phyloP scores from a whole-genome alignment of 2,113 vertebrate species.

The Suncus etruscus region DNA sequence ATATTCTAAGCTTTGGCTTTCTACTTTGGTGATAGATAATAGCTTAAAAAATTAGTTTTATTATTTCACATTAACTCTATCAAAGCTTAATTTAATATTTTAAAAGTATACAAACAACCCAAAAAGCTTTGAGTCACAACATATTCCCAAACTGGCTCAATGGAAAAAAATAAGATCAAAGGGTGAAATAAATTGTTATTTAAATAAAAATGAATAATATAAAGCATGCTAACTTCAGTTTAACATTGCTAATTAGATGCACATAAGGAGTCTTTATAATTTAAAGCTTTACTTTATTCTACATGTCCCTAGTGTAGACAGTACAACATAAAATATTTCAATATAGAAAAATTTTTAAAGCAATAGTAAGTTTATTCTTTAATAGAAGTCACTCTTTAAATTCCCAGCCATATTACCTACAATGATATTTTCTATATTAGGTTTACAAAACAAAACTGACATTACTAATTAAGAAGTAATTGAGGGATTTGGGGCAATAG shows the following conservation, averaged over 20 bases:
- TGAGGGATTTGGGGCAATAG: constrained; percentile 38
- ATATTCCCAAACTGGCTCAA: constrained; percentile 15
- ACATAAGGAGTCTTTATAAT: constrained; percentile 79
- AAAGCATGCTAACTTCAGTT: constrained; percentile 82
- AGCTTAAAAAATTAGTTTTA: constrained; percentile 29
- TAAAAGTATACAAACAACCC: constrained; percentile 66
- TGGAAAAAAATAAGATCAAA: constrained; percentile 60
- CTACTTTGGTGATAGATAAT: background rate
- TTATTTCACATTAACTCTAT: constrained; percentile 50
- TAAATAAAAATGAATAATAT: constrained; percentile 72
- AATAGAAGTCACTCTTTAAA: constrained; percentile 59
- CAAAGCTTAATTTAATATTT: constrained; percentile 38
- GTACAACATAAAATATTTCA: constrained; percentile 80
- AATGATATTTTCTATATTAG: constrained; percentile 46
- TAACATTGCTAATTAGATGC: constrained; percentile 80
- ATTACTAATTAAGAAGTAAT: constrained; percentile 65
- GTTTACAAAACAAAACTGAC: constrained; percentile 68
- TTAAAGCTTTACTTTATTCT: constrained; percentile 83
- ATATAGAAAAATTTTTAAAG: constrained; percentile 38
- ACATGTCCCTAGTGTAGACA: constrained; percentile 71
- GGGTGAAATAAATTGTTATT: constrained; percentile 65
- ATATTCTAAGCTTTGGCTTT: constrained; percentile 22
- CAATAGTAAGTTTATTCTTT: constrained; percentile 4
- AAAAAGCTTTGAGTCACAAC: constrained; percentile 13
- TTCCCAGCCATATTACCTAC: constrained; percentile 65